These are phyloP conservation scores for Platerodrilus igneus DNA, from an alignment of 2,888 invertebrate species.

Conservation along the genomic window DNA sequence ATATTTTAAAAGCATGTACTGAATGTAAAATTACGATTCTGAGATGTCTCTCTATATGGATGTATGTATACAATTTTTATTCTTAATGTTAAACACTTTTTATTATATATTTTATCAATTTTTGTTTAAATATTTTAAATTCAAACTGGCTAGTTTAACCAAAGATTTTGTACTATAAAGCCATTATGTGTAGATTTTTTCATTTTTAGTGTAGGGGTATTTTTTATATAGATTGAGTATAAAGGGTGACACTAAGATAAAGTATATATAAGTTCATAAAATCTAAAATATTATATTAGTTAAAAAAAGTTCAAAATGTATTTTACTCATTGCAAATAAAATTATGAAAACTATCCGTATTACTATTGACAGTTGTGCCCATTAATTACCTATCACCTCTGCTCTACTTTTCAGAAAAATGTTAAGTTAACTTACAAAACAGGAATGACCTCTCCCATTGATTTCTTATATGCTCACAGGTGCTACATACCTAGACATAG, in stretches of 20 bases:
- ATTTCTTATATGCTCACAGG: no score
- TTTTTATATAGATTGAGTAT: constrained; percentile 35
- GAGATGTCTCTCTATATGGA: constrained; percentile 17
- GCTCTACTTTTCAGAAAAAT: no score
- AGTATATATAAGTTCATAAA: constrained; percentile 46
- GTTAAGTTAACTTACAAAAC: no score
- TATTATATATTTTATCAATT: constrained; percentile 8
- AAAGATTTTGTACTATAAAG: constrained; percentile 48
- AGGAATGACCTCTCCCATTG: no score
- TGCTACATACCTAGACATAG: no score
- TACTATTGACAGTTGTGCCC: no score
- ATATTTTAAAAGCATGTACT: constrained; percentile 26
- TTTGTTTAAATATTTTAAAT: constrained; percentile 28
- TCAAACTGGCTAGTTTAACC: constrained; percentile 48
- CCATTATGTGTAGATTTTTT: constrained; percentile 30
- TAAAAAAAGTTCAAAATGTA: constrained; percentile 47
- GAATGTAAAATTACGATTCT: constrained; percentile 22
- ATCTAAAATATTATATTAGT: constrained; percentile 34
- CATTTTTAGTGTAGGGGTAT: constrained; percentile 27
- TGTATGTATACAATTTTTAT: constrained; percentile 7
- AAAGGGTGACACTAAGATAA: constrained; percentile 42
- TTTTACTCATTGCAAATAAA: constrained; percentile 46
- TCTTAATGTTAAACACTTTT: constrained; percentile 12
- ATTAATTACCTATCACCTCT: no score
- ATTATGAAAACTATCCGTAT: no score